Percentiles rank a stretch among this genome's conserved stretches.
phyloP scores from a whole-genome alignment of 2,888 invertebrate genomes.

The Pseudeuparius sepicola region DNA sequence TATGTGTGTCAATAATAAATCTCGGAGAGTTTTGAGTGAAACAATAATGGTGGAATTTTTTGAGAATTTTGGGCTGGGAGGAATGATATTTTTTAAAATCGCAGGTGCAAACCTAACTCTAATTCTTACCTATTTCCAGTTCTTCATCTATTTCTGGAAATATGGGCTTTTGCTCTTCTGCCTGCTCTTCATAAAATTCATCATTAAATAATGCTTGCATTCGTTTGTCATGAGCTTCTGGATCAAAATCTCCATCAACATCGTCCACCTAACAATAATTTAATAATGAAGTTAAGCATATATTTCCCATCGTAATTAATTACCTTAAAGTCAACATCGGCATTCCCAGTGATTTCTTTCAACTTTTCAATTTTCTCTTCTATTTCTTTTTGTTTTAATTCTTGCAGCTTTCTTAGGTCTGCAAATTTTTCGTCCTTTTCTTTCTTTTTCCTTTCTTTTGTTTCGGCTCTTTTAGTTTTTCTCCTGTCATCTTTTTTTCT shows the following conservation, averaged over 20 bases:
- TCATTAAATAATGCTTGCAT: slow-evolving; percentile 84
- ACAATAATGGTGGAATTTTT: no score
- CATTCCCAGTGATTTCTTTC: slow-evolving; percentile 80
- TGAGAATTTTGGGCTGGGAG: no score
- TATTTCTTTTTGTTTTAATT: slow-evolving; percentile 81
- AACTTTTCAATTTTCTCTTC: slow-evolving; percentile 78
- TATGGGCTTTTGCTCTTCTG: slow-evolving; percentile 66
- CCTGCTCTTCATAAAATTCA: slow-evolving; percentile 69
- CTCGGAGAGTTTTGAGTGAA: no score
- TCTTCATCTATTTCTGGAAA: slow-evolving; percentile 76
- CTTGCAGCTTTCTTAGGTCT: slow-evolving; percentile 79
- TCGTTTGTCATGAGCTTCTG: slow-evolving; percentile 71
- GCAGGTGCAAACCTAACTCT: no score
- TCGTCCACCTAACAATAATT: slow-evolving; percentile 54
- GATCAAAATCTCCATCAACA: slow-evolving; percentile 85
- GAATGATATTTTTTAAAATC: no score
- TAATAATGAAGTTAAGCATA: background rate
- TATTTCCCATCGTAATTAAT: slow-evolving; percentile 10
- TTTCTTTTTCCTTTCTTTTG: slow-evolving; percentile 60
- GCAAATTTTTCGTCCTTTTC: slow-evolving; percentile 75
- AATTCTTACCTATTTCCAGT: slow-evolving; percentile 46
- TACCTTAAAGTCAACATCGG: slow-evolving; percentile 54
- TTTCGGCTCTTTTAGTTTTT: slow-evolving; percentile 65
- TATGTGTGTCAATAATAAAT: no score
- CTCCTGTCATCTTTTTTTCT: slow-evolving; percentile 72